Evolutionary conservation across 2,888 invertebrate species (phyloP).

Genomic region (Diarsia dahlii): DNA sequence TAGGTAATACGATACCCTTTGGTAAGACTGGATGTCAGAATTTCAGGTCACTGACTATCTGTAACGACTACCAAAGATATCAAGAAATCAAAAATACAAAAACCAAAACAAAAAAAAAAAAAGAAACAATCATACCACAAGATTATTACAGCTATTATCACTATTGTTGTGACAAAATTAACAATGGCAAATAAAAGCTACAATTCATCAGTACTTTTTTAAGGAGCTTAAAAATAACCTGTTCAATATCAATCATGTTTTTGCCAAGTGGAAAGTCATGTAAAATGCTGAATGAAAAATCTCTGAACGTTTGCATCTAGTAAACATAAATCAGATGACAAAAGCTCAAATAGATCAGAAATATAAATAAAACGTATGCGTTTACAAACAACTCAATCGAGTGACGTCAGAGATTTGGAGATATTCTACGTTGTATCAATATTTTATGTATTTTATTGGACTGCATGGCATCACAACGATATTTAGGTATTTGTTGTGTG

Average conservation of each 20-base stretch:
- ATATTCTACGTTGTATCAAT: slow-evolving; percentile 29
- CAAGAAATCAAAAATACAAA: no score
- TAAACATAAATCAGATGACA: slow-evolving; percentile 14
- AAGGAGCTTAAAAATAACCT: neutral
- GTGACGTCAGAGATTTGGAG: slow-evolving; percentile 43
- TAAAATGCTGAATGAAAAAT: slow-evolving; percentile 9
- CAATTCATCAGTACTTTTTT: neutral
- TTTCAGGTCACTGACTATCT: no score
- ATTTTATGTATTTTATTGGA: slow-evolving; percentile 31
- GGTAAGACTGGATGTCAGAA: no score
- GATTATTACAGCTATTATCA: no score
- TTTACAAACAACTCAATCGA: slow-evolving; percentile 32
- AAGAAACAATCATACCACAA: no score
- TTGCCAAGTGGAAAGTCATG: neutral
- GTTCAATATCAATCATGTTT: neutral
- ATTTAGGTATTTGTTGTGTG: slow-evolving; percentile 10
- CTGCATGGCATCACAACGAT: slow-evolving; percentile 5
- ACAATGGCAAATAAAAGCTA: neutral
- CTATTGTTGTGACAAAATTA: no score
- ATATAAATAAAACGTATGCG: slow-evolving; percentile 34
- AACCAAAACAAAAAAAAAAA: no score
- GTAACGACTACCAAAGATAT: no score
- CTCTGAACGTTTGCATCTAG: neutral
- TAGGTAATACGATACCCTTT: no score
- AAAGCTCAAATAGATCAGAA: slow-evolving; percentile 15